Evolutionary conservation across 1,140 invertebrate species (phyloP).

Genomic region (Anadara kagoshimensis): DNA sequence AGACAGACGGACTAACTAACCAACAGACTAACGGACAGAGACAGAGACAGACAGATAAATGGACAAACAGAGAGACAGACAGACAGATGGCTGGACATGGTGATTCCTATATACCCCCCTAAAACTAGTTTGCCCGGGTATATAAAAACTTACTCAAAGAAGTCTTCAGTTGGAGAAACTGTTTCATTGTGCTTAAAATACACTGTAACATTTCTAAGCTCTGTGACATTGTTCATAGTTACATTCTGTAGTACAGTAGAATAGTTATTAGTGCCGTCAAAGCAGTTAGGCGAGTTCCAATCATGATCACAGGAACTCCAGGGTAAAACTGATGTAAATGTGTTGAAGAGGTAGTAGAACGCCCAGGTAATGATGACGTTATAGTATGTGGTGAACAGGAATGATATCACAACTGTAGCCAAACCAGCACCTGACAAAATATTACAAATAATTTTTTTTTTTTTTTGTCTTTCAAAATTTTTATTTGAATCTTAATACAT

Average conservation of each 20-base stretch:
- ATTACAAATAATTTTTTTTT: neutral
- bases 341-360: conserved; percentile 95
- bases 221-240: conserved; percentile 3
- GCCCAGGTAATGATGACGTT: conserved; percentile 99
- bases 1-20: too few relatives aligned
- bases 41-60: too few relatives aligned
- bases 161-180: conserved; percentile 63
- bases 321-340: conserved; percentile 90
- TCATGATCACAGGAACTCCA: conserved; percentile 92
- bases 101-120: too few relatives aligned
- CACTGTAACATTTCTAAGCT: conserved; percentile 13
- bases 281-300: conserved; percentile 71
- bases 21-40: too few relatives aligned
- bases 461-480: too few relatives aligned
- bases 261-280: conserved; percentile 42
- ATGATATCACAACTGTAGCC: conserved; percentile 71
- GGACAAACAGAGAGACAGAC: neutral
- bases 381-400: conserved; percentile 86
- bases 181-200: conserved; percentile 47
- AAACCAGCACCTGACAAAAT: conserved; percentile 68
- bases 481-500: too few relatives aligned
- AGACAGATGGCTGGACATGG: neutral
- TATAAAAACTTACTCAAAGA: conserved; percentile 55
- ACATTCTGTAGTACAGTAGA: conserved; percentile 12
- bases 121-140: too few relatives aligned